Conservation (phyloP, 2,797 vertebrate species). For the Mustela erminea region DNA sequence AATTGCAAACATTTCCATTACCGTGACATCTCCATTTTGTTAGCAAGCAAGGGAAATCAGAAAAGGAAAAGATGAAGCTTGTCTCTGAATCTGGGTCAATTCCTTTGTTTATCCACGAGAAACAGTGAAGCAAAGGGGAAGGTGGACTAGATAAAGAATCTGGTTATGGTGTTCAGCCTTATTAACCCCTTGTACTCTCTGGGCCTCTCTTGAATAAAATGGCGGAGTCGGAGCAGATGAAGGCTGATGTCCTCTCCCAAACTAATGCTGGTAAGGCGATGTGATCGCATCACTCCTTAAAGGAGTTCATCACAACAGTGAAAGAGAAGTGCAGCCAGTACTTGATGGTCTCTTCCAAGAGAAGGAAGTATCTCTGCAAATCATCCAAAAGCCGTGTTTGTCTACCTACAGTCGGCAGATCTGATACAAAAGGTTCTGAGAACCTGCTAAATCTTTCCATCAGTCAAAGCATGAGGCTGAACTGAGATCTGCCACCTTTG, state of each 20-base stretch:
- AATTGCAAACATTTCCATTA: constrained; percentile 1
- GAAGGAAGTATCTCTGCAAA: not conserved
- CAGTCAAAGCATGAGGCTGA: not conserved
- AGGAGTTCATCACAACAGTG: not conserved
- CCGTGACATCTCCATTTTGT: not conserved
- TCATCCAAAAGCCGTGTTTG: not conserved
- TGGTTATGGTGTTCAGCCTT: not conserved
- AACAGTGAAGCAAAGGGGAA: not conserved
- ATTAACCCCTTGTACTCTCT: not conserved
- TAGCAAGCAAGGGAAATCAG: not conserved
- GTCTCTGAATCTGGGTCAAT: not conserved
- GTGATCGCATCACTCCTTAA: not conserved
- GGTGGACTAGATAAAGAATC: not conserved
- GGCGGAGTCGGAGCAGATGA: not conserved
- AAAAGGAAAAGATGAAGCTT: not conserved
- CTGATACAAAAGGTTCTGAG: not conserved
- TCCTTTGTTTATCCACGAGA: not conserved
- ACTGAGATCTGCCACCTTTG: not conserved
- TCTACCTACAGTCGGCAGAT: not conserved
- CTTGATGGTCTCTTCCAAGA: not conserved
- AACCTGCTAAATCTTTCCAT: not conserved
- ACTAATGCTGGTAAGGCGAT: not conserved
- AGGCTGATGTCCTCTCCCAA: not conserved
- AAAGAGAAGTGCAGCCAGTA: not conserved
- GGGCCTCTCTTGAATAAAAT: not conserved